A percentile compares a stretch with the other conserved stretches of the same genome.
Evolutionary conservation across 2,113 vertebrate genomes (phyloP).

Genomic region (Engystomops pustulosus): DNA sequence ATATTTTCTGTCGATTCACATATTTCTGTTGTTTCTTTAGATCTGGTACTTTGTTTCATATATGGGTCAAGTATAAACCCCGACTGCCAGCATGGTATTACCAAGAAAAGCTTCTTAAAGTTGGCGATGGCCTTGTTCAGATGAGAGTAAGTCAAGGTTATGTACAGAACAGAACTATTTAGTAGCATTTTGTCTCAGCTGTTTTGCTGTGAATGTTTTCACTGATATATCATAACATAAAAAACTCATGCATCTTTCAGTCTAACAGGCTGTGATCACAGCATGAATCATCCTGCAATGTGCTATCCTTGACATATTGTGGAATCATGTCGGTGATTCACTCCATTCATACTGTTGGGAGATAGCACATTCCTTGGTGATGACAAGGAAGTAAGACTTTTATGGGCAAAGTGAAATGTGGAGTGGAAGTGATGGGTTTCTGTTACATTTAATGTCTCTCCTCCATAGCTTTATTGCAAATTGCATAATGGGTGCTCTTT

Average conservation of each 20-base stretch:
- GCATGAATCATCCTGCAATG: slow-evolving; percentile 10
- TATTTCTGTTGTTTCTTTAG: slow-evolving; percentile 68
- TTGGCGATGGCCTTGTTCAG: slow-evolving; percentile 84
- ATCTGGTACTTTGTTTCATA: slow-evolving; percentile 81
- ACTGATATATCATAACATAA: background rate
- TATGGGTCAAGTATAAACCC: slow-evolving; percentile 86
- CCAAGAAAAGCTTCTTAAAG: slow-evolving; percentile 81
- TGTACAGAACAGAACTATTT: background rate
- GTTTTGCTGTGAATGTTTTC: background rate
- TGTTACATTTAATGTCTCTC: background rate
- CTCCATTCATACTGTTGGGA: background rate
- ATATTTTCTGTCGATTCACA: background rate
- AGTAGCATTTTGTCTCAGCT: background rate
- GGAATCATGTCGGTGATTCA: slow-evolving; percentile 26
- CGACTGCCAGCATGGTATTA: slow-evolving; percentile 83
- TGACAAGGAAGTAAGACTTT: slow-evolving; percentile 6
- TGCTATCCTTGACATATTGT: slow-evolving; percentile 3
- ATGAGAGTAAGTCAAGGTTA: slow-evolving; percentile 80
- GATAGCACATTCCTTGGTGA: background rate
- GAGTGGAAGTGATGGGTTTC: background rate
- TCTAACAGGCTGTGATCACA: background rate
- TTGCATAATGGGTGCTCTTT: too few relatives aligned
- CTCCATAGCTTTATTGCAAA: too few relatives aligned
- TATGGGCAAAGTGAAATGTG: background rate
- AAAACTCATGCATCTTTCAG: background rate